phyloP scores from a whole-genome alignment of 2,113 vertebrate genomes.

The Ammodytes dubius region DNA sequence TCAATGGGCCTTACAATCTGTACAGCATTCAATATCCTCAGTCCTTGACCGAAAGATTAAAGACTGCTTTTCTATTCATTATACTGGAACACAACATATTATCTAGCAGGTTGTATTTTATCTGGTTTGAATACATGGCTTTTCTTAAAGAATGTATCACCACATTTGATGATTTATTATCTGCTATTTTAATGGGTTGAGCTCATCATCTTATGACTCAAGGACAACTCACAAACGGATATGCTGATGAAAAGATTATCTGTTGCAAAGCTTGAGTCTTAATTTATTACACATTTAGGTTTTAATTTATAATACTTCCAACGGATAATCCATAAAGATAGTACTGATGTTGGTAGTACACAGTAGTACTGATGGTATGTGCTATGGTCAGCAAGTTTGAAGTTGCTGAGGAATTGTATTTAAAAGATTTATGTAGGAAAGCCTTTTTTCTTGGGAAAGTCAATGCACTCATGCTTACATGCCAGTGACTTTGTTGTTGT shows the following conservation, averaged over 20 bases:
- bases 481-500: constrained; percentile 17
- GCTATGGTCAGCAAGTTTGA: constrained; percentile 23
- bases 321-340: constrained; percentile 6
- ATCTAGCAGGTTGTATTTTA: neutral
- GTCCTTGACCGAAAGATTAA: neutral
- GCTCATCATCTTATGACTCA: neutral
- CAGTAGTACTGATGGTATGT: constrained; percentile 19
- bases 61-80: neutral
- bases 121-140: neutral
- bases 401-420: constrained; percentile 34
- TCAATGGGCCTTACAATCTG: neutral
- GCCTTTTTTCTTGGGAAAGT: constrained; percentile 9
- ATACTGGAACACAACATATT: too few relatives aligned
- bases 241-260: constrained; percentile 5
- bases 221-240: neutral
- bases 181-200: neutral
- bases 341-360: neutral
- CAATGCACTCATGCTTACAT: constrained; percentile 16
- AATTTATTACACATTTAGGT: constrained; percentile 6
- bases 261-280: neutral
- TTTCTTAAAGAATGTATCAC: neutral
- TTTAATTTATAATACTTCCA: constrained; percentile 21
- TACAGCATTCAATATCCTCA: too few relatives aligned
- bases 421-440: constrained; percentile 32
- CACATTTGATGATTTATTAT: neutral